Evolutionary conservation across 1,140 invertebrate genomes (phyloP).

Genomic region (Drosophila pachea): DNA sequence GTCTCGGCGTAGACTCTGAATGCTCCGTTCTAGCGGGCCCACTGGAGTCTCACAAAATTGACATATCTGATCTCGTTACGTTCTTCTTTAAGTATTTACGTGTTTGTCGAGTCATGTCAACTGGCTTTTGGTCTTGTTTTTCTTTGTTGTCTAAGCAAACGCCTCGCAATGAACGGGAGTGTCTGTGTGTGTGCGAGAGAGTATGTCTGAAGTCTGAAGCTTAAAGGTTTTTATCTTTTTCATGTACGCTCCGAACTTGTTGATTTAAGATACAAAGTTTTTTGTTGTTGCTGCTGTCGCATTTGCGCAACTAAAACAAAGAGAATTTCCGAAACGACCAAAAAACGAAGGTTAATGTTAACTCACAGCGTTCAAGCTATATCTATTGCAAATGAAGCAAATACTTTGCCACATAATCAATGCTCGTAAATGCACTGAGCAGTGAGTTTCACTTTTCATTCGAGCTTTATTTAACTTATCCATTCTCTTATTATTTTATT

Average conservation of each 20-base stretch:
- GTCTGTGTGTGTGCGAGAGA: constrained; percentile 35
- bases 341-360: constrained; percentile 73
- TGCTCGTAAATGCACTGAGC: constrained; percentile 19
- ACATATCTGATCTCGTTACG: constrained; percentile 30
- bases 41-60: constrained; percentile 19
- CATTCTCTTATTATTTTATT: constrained; percentile 19
- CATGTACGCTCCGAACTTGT: constrained; percentile 68
- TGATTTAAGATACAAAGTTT: constrained; percentile 73
- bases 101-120: constrained; percentile 37
- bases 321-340: constrained; percentile 65
- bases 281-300: constrained; percentile 41
- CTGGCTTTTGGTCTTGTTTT: constrained; percentile 41
- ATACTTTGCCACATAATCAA: constrained; percentile 19
- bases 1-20: no score
- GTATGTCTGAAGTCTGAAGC: constrained; percentile 55
- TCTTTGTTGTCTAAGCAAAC: constrained; percentile 63
- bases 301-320: constrained; percentile 69
- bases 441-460: constrained; percentile 26
- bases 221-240: constrained; percentile 70
- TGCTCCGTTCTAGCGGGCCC: background rate
- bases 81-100: constrained; percentile 37
- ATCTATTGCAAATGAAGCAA: constrained; percentile 69
- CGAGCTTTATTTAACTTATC: constrained; percentile 9
- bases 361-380: constrained; percentile 59
- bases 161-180: constrained; percentile 60